Base-by-base conservation (phyloP, 1,140 invertebrate species). In the Caenorhabditis remanei region DNA sequence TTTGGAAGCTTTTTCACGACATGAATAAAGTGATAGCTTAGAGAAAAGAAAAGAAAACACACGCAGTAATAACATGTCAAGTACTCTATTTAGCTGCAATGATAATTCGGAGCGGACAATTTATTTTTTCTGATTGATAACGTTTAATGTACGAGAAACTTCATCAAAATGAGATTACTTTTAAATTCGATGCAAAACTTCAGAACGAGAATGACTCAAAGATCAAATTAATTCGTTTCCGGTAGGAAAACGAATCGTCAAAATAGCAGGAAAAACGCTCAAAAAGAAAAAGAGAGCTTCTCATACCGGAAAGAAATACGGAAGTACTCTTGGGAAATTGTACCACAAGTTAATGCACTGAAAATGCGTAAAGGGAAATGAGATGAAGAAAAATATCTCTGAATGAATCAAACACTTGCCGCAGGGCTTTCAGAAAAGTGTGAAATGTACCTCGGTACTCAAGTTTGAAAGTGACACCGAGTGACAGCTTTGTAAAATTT, bases 251-350 rank as follows among this genome's bases (percentile, higher is more conserved):
- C 40, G 4, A 67, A 40, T 48, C 46, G n/a, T 48, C 21, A 50
- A 79, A 24, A 79, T 8, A 43, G 4, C 61, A 46, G 11, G n/a
- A 79, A 50, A 50, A 48, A n/a, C 9, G 5, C 50, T 53, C 16
- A 11, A 53, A 53, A 53, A 50, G 14, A n/a, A 46, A 58, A 58
- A 63, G 5, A 11, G 53, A 41, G 43, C 71, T 8, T 71, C 7
- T 32, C 43, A 46, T 32, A 50, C 46, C 71, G 71, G 71, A 79
- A 79, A 53, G n/a, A 79, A n/a, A 79, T 5, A 50, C 71, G 71
- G 71, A 79, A 79, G 46, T 79, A 50, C 71, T 24, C 71, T n/a
- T 48, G 46, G 46, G 7, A 48, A 79, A 50, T 32, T 71, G 11
- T 71, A 71, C 46, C 43, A 21, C 40, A 48, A 16, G 43, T 79